Conservation (phyloP, 2,888 invertebrate genomes). For the Amphipoea lucens region DNA sequence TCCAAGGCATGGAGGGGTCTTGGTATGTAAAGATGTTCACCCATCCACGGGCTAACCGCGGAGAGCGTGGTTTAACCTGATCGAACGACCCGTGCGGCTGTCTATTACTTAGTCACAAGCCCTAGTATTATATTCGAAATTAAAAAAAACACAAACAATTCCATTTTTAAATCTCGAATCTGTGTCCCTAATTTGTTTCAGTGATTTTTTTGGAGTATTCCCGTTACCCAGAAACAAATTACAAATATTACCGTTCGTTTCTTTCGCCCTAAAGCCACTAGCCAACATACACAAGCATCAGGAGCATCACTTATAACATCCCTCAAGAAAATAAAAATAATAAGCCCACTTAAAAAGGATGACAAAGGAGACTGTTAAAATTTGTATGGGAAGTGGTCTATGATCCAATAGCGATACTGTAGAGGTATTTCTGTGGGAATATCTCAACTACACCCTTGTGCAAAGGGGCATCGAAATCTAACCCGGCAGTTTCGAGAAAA, state of each 20-base stretch:
- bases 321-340: constrained; percentile 38
- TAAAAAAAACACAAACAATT: not conserved
- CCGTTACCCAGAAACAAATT: not conserved
- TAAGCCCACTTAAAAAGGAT: constrained; percentile 27
- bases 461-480: too few species aligned
- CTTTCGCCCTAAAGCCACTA: not conserved
- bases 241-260: not conserved
- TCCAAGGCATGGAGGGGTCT: too few species aligned
- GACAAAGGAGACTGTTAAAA: too few species aligned
- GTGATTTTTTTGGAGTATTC: too few species aligned
- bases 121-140: not conserved
- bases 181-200: not conserved
- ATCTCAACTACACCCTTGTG: too few species aligned
- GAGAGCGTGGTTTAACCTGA: not conserved
- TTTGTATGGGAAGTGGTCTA: too few species aligned
- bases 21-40: not conserved
- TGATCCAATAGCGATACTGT: too few species aligned
- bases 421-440: too few species aligned
- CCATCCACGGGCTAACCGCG: not conserved
- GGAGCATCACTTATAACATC: not conserved
- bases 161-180: not conserved
- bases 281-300: constrained; percentile 3
- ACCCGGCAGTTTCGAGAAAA: too few species aligned
- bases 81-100: not conserved
- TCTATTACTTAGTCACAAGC: not conserved